A percentile compares a stretch with the other conserved stretches of the same genome.
Evolutionary conservation across 2,888 invertebrate genomes (phyloP).

Genomic region (Caenorhabditis sp.): DNA sequence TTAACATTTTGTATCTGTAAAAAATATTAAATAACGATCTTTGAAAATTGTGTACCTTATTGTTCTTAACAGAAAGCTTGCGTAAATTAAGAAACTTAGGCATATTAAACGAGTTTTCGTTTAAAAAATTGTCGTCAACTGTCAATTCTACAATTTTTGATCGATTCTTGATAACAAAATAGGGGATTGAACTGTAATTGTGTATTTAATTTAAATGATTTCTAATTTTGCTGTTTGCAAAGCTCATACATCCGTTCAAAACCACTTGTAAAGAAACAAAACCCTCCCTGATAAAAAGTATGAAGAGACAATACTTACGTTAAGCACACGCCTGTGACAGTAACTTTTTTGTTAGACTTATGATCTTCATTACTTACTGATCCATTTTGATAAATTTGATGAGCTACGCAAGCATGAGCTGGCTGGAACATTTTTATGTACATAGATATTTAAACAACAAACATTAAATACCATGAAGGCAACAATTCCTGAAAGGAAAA

Average conservation of each 20-base stretch:
- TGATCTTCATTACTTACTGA: neutral
- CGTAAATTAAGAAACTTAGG: constrained; percentile 68
- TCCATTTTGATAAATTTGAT: constrained; percentile 35
- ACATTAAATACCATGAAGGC: no score
- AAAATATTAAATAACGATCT: constrained; percentile 3
- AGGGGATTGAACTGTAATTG: constrained; percentile 75
- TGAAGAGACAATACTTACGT: constrained; percentile 9
- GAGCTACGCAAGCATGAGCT: constrained; percentile 51
- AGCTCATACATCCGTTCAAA: no score
- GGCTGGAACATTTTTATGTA: constrained; percentile 37
- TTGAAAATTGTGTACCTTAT: constrained; percentile 56
- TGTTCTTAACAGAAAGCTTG: constrained; percentile 68
- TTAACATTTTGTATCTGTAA: constrained; percentile 75
- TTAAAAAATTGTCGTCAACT: constrained; percentile 75
- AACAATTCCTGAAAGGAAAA: no score
- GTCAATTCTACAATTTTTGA: constrained; percentile 72
- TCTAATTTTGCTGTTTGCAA: no score
- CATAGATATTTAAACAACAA: neutral
- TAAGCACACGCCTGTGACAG: constrained; percentile 10
- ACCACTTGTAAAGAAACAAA: no score
- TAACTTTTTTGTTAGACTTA: neutral
- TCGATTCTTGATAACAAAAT: constrained; percentile 68
- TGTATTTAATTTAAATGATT: no score
- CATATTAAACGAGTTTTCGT: constrained; percentile 75
- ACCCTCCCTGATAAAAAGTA: no score